These are phyloP conservation scores for Stenurella melanura DNA, from an alignment of 2,888 invertebrate species.

Conservation along the genomic window DNA sequence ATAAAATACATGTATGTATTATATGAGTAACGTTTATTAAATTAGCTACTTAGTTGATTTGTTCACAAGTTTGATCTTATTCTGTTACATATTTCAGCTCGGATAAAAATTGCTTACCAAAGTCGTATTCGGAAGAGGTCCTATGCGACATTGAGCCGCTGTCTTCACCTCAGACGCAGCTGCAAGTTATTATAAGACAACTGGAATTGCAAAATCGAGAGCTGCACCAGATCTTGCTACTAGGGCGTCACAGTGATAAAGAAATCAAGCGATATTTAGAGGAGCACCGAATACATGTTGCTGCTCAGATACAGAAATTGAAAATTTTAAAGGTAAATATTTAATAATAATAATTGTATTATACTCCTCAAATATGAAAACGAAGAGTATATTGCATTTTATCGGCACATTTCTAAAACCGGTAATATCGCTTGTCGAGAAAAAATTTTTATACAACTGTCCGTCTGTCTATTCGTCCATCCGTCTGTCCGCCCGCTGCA, in stretches of 20 bases:
- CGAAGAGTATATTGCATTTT: too few relatives aligned
- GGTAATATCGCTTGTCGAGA: too few relatives aligned
- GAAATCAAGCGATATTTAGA: slow-evolving; percentile 77
- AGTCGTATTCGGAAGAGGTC: slow-evolving; percentile 56
- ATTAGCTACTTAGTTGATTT: too few relatives aligned
- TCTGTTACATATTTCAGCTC: slow-evolving; percentile 48
- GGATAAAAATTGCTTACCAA: slow-evolving; percentile 59
- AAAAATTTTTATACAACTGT: too few relatives aligned
- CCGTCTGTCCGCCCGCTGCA: too few relatives aligned
- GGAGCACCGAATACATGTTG: slow-evolving; percentile 79
- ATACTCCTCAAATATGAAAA: too few relatives aligned
- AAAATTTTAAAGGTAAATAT: slow-evolving; percentile 79
- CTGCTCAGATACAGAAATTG: slow-evolving; percentile 80
- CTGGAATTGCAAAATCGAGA: slow-evolving; percentile 82
- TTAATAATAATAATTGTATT: background rate
- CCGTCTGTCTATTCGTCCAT: too few relatives aligned
- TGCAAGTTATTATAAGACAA: slow-evolving; percentile 83
- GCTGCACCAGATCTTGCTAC: slow-evolving; percentile 73
- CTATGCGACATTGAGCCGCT: slow-evolving; percentile 63
- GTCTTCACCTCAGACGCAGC: slow-evolving; percentile 77
- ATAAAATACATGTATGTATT: too few relatives aligned
- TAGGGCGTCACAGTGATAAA: slow-evolving; percentile 69
- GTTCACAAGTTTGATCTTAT: background rate
- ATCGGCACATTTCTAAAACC: too few relatives aligned
- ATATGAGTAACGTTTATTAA: too few relatives aligned